These are phyloP conservation scores for Cynopterus sphinx DNA, from an alignment of 2,797 vertebrate genomes.

Conservation along the genomic window DNA sequence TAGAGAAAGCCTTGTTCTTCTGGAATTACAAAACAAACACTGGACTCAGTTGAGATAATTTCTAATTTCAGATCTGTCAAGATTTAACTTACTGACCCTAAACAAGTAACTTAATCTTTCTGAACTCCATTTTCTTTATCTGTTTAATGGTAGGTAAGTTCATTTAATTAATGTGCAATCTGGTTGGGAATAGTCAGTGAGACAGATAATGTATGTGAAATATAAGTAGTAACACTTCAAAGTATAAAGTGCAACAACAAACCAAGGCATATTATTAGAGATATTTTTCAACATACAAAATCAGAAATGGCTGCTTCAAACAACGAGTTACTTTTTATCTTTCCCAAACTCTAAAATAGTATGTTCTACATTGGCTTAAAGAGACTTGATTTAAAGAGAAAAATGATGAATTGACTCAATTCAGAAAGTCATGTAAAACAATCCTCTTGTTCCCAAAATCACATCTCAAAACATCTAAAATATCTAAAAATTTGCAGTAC, in stretches of 20 bases:
- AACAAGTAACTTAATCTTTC: neutral
- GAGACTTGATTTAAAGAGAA: neutral
- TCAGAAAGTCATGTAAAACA: neutral
- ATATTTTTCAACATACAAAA: neutral
- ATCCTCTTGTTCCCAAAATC: neutral
- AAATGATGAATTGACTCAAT: neutral
- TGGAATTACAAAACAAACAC: neutral
- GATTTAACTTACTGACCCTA: neutral
- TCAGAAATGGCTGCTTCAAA: neutral
- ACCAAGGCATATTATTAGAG: neutral
- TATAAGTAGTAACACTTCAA: neutral
- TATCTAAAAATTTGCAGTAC: neutral
- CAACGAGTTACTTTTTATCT: neutral
- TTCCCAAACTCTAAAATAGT: neutral
- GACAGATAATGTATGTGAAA: neutral
- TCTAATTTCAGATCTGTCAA: slow-evolving; percentile 35
- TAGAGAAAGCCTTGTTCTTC: neutral
- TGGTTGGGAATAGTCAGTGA: neutral
- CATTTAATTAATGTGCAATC: neutral
- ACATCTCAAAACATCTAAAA: neutral
- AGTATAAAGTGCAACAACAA: neutral
- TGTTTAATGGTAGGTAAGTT: neutral
- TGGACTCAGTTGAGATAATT: neutral
- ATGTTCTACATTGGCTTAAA: neutral
- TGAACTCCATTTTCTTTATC: neutral